Conservation (phyloP, 1,140 invertebrate genomes). For the Bombus waltoni region DNA sequence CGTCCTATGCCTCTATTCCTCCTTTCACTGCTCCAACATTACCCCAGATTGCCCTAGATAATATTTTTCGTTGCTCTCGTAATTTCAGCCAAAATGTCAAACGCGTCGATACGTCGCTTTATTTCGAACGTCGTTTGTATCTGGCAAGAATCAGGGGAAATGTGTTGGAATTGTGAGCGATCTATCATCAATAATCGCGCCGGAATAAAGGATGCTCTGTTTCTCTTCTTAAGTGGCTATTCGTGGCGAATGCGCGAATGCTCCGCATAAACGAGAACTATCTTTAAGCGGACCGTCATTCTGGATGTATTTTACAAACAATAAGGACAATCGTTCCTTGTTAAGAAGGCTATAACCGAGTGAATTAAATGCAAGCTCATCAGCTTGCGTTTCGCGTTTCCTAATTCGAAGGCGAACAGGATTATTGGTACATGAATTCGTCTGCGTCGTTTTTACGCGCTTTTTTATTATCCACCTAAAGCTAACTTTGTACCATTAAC, state of each 20-base stretch:
- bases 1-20: no score
- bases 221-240: not conserved
- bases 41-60: not conserved
- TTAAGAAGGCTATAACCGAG: not conserved
- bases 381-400: constrained; percentile 8
- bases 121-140: no score
- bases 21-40: no score
- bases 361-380: not conserved
- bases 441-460: no score
- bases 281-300: not conserved
- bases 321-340: not conserved
- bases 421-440: not conserved
- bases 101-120: no score
- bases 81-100: no score
- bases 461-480: not conserved
- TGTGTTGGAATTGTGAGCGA: not conserved
- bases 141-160: no score
- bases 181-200: not conserved
- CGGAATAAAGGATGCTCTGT: not conserved
- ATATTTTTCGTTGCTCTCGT: not conserved
- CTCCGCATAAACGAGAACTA: not conserved
- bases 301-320: not conserved
- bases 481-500: not conserved
- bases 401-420: not conserved
- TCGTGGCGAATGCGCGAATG: not conserved